Evolutionary conservation across 2,888 invertebrate genomes (phyloP).

Genomic region (Endomychus coccineus): DNA sequence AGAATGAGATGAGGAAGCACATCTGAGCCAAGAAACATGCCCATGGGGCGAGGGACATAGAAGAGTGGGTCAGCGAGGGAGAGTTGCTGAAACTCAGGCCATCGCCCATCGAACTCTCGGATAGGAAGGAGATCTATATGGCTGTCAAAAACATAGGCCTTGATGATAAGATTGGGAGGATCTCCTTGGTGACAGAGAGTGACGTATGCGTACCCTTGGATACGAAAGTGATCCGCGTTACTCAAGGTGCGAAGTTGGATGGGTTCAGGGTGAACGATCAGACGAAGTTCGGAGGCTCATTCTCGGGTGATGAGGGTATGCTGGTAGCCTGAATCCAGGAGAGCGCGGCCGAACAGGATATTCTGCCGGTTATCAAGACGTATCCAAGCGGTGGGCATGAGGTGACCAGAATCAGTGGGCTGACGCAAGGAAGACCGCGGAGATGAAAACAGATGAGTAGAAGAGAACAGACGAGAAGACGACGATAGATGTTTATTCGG

Average conservation of each 20-base stretch:
- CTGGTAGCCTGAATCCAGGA: constrained; percentile 3
- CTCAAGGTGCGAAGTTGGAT: constrained; percentile 6
- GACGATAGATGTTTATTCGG: not conserved
- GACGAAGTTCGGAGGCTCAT: constrained; percentile 1
- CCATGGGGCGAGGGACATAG: constrained; percentile 4
- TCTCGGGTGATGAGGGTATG: constrained; percentile 2
- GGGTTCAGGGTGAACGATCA: constrained; percentile 1
- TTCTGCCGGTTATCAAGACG: constrained; percentile 5
- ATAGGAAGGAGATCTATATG: constrained; percentile 2
- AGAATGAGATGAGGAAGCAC: constrained; percentile 5
- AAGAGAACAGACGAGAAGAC: constrained; percentile 8
- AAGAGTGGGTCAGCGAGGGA: constrained; percentile 1
- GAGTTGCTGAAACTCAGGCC: constrained; percentile 3
- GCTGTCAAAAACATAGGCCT: constrained; percentile 4
- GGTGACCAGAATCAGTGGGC: constrained; percentile 3
- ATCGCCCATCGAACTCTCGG: not conserved
- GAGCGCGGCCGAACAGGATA: constrained; percentile 7
- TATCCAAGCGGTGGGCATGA: constrained; percentile 10
- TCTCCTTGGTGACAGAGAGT: constrained; percentile 2
- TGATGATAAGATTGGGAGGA: constrained; percentile 1
- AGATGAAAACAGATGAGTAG: constrained; percentile 4
- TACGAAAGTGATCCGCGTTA: constrained; percentile 3
- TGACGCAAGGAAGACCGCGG: constrained; percentile 8
- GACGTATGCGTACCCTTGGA: constrained; percentile 5
- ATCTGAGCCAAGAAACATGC: constrained; percentile 3